phyloP scores from a whole-genome alignment of 2,797 vertebrate genomes.

The Hipposideros larvatus region DNA sequence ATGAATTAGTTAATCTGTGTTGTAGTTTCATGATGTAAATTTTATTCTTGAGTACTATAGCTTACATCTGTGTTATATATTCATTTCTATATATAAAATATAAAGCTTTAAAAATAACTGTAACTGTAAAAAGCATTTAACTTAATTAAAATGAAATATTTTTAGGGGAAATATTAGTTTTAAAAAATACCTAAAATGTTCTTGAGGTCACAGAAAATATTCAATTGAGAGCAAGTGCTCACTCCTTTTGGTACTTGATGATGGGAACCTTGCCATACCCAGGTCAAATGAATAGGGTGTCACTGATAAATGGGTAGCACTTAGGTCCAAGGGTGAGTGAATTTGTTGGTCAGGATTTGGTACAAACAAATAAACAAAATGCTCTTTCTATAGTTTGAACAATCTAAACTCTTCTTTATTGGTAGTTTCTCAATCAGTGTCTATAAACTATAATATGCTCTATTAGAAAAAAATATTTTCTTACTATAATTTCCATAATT shows the following conservation, averaged over 20 bases:
- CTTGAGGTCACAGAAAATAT: constrained; percentile 40
- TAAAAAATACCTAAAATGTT: constrained; percentile 10
- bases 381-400: constrained; percentile 22
- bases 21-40: neutral
- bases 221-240: neutral
- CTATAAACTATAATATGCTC: neutral
- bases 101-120: constrained; percentile 43
- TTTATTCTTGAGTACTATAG: constrained; percentile 27
- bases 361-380: constrained; percentile 44
- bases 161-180: constrained; percentile 5
- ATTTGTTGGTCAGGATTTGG: neutral
- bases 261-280: neutral
- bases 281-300: neutral
- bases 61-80: neutral
- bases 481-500: constrained; percentile 18
- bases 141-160: neutral
- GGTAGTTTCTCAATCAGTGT: neutral
- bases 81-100: constrained; percentile 46
- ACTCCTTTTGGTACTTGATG: neutral
- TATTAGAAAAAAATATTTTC: neutral
- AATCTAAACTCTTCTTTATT: constrained; percentile 38
- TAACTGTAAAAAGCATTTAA: constrained; percentile 8
- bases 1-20: constrained; percentile 1
- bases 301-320: neutral
- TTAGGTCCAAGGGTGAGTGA: neutral